Evolutionary conservation across 2,888 invertebrate genomes (phyloP).

Genomic region (Timandra comae): DNA sequence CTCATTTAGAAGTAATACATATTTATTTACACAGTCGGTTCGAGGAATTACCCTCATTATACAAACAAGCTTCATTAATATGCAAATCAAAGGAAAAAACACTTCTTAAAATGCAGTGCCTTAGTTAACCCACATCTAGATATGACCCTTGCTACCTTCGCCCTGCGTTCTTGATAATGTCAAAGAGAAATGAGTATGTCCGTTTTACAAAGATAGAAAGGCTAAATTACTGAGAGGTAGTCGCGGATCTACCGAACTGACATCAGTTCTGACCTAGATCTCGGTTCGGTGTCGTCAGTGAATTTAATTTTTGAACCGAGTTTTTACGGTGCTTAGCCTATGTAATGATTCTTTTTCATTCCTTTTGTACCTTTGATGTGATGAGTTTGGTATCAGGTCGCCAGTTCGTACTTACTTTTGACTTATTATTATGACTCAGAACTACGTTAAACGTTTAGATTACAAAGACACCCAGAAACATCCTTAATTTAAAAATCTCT

Average conservation of each 20-base stretch:
- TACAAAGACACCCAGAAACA: no score
- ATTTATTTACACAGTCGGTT: no score
- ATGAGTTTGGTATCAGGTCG: no score
- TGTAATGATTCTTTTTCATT: no score
- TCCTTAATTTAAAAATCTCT: no score
- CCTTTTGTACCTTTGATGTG: no score
- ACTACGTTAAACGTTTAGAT: no score
- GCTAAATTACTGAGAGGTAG: slow-evolving; percentile 26
- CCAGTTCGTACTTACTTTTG: no score
- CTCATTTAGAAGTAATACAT: no score
- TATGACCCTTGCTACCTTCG: slow-evolving; percentile 28
- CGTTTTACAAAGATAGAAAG: slow-evolving; percentile 32
- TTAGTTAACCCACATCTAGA: slow-evolving; percentile 27
- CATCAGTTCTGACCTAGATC: slow-evolving; percentile 24
- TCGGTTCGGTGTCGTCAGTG: slow-evolving; percentile 1
- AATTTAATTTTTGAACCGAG: slow-evolving; percentile 1
- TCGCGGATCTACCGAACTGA: slow-evolving; percentile 13
- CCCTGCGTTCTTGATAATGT: slow-evolving; percentile 19
- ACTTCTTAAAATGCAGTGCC: slow-evolving; percentile 33
- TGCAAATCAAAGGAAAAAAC: slow-evolving; percentile 36
- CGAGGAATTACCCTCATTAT: no score
- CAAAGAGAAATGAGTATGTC: slow-evolving; percentile 26
- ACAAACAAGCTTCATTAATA: slow-evolving; percentile 41
- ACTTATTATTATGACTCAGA: no score
- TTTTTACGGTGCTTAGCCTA: no score